Base-by-base conservation (phyloP, 2,113 vertebrate genomes). In the Raphicerus campestris region DNA sequence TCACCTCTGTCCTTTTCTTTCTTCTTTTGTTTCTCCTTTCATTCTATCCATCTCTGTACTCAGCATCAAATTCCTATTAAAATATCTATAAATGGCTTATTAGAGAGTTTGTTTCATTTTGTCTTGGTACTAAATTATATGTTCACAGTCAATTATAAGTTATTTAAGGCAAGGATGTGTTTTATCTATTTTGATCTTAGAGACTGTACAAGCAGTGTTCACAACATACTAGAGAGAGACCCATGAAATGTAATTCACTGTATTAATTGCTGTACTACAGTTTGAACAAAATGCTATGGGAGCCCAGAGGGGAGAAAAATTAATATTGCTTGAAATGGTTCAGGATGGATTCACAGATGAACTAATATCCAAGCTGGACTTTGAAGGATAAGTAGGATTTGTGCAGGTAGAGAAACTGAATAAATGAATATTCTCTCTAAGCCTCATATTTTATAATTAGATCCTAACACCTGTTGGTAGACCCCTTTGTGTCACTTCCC, bases 81-180 rank as follows among this genome's bases (percentile, higher is more conserved):
- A 81, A 89, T 87, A 75, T 87, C 90, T 93, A 90, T 53, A 91
- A 45, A 81, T 49, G 56, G 42, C 30, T 89, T 86, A 61, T n/a
- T 75, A 51, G 24, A 39, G 26, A 56, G 55, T 86, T 95, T 94
- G 13, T 85, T 94, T 96, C 63, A 80, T 95, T 95, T 85, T 93
- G 22, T 77, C 45, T 81, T 24, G 20, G n/a, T 60, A 35, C 84
- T 81, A 82, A 84, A 93, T 75, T 60, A 84, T 35, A 19, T 56
- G 42, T 42, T 87, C 42, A 82, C 20, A 39, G 51, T 89, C 42
- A 96, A 0, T 89, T 89, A 26, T 32, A 86, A 96, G 47, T 75
- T 94, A 47, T 77, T 94, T 87, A 96, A 91, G 63, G 58, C 66
- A 92, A 73, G 39, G n/a, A 49, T 97, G n/a, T 53, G 39, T 82